Evolutionary conservation across 2,113 vertebrate species (phyloP), one percentile per base, ranked within the genome.

Genomic region (Gadus macrocephalus): DNA sequence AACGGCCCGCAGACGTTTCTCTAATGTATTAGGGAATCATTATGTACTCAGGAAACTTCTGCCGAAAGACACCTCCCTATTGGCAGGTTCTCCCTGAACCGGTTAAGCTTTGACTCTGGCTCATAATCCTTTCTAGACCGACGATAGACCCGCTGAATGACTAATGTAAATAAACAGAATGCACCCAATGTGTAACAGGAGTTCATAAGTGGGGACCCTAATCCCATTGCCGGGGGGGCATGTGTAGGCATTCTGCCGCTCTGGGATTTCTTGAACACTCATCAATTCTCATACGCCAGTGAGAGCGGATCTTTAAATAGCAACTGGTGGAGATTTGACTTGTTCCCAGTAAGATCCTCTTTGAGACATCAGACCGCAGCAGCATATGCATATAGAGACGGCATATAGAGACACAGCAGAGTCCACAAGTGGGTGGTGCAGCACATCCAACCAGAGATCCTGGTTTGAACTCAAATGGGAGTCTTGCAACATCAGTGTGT

Each of bases 241-340:
- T 67, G 72, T 61, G 69, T 59, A 5, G 8, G 62, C 64, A 28
- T 72, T 64, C 70, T 31, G 77, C 71, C 61, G 61, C 75, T 74
- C 68, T 69, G 73, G 78, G 69, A 81, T 20, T 76, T 76, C 70
- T 85, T 77, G 72, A 85, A 83, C 73, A 74, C 70, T 69, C 66
- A 64, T 77, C 76, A 79, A 71, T 76, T 82, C 73, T 68, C 74
- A 81, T 71, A 68, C 63, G 76, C 58, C 22, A 68, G 71, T 67
- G 71, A 72, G 67, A 16, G 0, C 42, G 67, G 55, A 35, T 42
- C 74, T 82, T 85, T 77, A 91, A 91, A 87, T 89, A 91, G 84
- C 69, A 62, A 53, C 64, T 62, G 71, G 68, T 84, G 71, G 67
- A 62, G 49, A 67, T 75, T 79, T 64, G 81, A 82, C 75, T 76